Evolutionary conservation across 2,797 vertebrate species (phyloP), one percentile per base, ranked within the genome.

Genomic region (Harpagifer antarcticus): DNA sequence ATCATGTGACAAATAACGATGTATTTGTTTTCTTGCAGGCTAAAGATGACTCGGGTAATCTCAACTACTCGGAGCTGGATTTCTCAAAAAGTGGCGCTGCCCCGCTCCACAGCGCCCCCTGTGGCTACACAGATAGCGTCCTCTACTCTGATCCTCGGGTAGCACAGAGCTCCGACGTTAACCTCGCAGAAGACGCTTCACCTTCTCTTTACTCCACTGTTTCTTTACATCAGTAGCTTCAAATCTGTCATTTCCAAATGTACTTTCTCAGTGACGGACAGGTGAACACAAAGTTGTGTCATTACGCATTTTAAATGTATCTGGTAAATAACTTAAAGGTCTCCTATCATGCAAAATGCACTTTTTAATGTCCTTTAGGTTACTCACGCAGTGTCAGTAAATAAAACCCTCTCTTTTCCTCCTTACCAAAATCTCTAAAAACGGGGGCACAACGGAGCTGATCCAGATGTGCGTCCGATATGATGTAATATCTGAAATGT

Each of bases 141-240:
- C 0, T 64, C 53, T 79, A 69, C 70, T 63, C 69, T 13, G 15
- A 2, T 3, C 52, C 23, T 19, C 23, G 4, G 12, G 19, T 2
- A 5, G 23, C 7, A 3, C 9, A 2, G 20, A 17, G 14, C n/a
- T 40, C 19, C 0, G n/a, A 12, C 5, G 8, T 4, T 11, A 0
- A 9, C 43, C 31, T 10, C 1, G 8, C 0, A 0, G 0, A 8
- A 9, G 49, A 40, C 1, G 1, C 45, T n/a, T 16, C 64, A 3
- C 9, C 40, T 14, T 5, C 54, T 27, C 40, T 75, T 23, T 75
- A 72, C 43, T 59, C 75, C 0, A 56, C 37, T 15, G 11, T 70
- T 11, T 15, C 10, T 15, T 27, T 5, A 5, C 27, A 27, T 27
- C 27, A 5, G 27, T 16, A 67, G 66, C 44, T 19, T 15, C 16